Percentiles rank a stretch among this genome's conserved stretches.
phyloP scores from a whole-genome alignment of 2,888 invertebrate genomes.

The Onthophagus sagittarius region DNA sequence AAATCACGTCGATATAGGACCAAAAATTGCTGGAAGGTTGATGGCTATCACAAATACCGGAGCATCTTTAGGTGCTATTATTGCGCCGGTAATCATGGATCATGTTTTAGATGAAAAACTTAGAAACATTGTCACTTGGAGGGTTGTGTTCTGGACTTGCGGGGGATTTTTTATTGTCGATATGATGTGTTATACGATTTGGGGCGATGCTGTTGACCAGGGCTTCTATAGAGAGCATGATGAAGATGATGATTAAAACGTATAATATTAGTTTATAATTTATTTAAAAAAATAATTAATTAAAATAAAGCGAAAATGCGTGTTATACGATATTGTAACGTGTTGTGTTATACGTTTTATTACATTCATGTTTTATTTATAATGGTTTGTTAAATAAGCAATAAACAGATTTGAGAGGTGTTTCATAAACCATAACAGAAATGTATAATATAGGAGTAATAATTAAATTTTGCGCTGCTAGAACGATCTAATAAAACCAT shows the following conservation, averaged over 20 bases:
- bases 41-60: conserved; percentile 1
- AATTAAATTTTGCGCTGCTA: too few relatives aligned
- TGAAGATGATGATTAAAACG: not conserved
- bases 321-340: too few relatives aligned
- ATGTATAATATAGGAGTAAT: too few relatives aligned
- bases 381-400: too few relatives aligned
- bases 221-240: not conserved
- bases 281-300: too few relatives aligned
- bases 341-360: too few relatives aligned
- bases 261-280: too few relatives aligned
- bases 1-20: conserved; percentile 1
- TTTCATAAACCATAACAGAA: too few relatives aligned
- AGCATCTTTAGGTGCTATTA: not conserved
- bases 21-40: not conserved
- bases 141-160: not conserved
- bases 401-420: too few relatives aligned
- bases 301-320: too few relatives aligned
- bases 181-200: not conserved
- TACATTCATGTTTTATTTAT: too few relatives aligned
- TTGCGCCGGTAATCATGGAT: not conserved
- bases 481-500: too few relatives aligned
- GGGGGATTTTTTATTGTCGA: not conserved
- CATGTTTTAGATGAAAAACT: not conserved
- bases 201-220: not conserved
- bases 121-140: not conserved